Evolutionary conservation across 2,797 vertebrate species (phyloP), one percentile per base, ranked within the genome.

Genomic region (Oceanodroma leucorhoa): DNA sequence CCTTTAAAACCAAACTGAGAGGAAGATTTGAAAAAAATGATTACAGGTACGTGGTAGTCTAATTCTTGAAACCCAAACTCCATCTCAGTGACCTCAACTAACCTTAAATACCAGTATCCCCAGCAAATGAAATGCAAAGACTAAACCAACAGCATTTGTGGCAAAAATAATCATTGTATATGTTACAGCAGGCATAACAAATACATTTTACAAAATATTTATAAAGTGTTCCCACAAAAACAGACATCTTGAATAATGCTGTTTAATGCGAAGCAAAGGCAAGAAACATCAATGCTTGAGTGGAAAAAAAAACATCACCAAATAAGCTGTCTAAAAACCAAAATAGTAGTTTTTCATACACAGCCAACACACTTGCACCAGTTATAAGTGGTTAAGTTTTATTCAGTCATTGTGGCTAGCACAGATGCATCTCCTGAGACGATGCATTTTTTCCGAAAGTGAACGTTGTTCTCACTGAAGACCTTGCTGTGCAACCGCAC

Each of bases 401-500:
- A 66, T 18, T 82, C 9, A 43, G 26, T 30, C 21, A 32, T 30
- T 80, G 58, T 75, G 26, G 38, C 51, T 30, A 72, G 45, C 36
- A 55, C 0, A 3, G 41, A 60, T 26, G 10, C 17, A 26, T 23
- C 45, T 83, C 67, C 38, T 40, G 40, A 76, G 76, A 91, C 1
- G 0, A 75, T 2, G 4, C 14, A 12, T 17, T 81, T 88, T 62
- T 69, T 22, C 46, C 54, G 58, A 64, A 83, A 72, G 9, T 1
- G 5, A 85, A 36, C 1, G 0, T 10, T 72, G 13, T 3, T 80
- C 20, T 86, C 50, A 16, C 30, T 16, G 19, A 51, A 76, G 53
- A 22, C 16, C 54, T 20, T 41, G 40, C 24, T 2, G 2, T 30
- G 30, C 19, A 77, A 32, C 2, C 0, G 3, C 22, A n/a, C 3